Conservation (phyloP, 2,888 invertebrate genomes). For the Heliconius ethilla region DNA sequence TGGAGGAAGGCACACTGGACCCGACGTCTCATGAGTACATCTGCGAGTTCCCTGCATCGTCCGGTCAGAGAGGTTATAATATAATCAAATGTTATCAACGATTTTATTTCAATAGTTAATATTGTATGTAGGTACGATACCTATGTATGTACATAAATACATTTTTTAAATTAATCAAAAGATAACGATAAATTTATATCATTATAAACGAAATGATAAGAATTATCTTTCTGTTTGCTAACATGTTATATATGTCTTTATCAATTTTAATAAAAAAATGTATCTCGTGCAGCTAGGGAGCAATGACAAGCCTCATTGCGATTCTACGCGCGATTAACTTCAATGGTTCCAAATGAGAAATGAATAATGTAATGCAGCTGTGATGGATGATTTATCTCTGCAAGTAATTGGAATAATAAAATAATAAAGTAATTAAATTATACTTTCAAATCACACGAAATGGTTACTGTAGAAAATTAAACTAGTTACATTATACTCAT, state of each 20-base stretch:
- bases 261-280: constrained; percentile 24
- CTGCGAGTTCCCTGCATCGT: too few relatives aligned
- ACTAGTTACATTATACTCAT: too few relatives aligned
- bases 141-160: neutral
- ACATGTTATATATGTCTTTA: neutral
- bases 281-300: constrained; percentile 1
- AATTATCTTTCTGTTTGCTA: neutral
- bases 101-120: too few relatives aligned
- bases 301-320: constrained; percentile 51
- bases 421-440: neutral
- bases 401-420: constrained; percentile 40
- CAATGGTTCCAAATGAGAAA: constrained; percentile 53
- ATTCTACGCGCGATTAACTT: constrained; percentile 58
- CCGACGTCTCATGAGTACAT: too few relatives aligned
- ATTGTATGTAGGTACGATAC: too few relatives aligned
- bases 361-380: constrained; percentile 52
- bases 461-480: neutral
- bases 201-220: constrained; percentile 1
- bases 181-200: constrained; percentile 7
- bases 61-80: too few relatives aligned
- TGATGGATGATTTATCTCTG: constrained; percentile 50
- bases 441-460: neutral
- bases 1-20: too few relatives aligned
- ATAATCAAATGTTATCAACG: too few relatives aligned
- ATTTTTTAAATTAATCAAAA: constrained; percentile 1